Evolutionary conservation across 2,113 vertebrate species (phyloP).

Genomic region (Beaufortia kweichowensis): DNA sequence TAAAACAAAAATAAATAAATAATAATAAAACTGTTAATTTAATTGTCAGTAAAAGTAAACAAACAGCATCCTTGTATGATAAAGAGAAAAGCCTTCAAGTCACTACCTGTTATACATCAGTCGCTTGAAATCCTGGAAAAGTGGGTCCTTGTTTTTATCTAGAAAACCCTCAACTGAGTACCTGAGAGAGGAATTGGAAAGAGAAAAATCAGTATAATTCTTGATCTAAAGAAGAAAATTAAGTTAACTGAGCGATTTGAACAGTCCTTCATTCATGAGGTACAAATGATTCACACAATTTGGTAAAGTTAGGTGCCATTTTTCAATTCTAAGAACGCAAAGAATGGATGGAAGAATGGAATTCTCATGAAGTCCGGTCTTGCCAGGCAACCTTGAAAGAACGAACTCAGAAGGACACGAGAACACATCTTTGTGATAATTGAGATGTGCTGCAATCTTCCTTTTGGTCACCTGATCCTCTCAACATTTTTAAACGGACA

Average conservation of each 20-base stretch:
- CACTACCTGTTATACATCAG: slow-evolving; percentile 89
- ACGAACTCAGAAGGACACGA: no score
- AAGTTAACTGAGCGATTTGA: not conserved
- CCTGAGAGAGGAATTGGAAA: slow-evolving; percentile 64
- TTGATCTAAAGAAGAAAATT: slow-evolving; percentile 16
- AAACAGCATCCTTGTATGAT: not conserved
- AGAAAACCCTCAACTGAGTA: slow-evolving; percentile 91
- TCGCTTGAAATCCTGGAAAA: slow-evolving; percentile 94
- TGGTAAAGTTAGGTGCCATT: not conserved
- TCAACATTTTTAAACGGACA: no score
- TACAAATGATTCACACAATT: slow-evolving; percentile 10
- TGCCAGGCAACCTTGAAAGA: no score
- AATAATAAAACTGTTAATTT: no score
- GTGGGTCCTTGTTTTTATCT: slow-evolving; percentile 92
- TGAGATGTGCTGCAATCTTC: no score
- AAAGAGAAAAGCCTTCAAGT: not conserved
- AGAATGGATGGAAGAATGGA: no score
- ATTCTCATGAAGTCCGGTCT: no score
- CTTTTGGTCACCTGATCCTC: no score
- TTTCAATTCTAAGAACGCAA: no score
- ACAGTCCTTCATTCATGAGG: not conserved
- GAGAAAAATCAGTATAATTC: not conserved
- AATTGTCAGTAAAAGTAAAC: no score
- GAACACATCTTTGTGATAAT: no score
- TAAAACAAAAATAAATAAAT: no score